phyloP scores from a whole-genome alignment of 2,113 vertebrate species.

The Atherinomorus stipes region DNA sequence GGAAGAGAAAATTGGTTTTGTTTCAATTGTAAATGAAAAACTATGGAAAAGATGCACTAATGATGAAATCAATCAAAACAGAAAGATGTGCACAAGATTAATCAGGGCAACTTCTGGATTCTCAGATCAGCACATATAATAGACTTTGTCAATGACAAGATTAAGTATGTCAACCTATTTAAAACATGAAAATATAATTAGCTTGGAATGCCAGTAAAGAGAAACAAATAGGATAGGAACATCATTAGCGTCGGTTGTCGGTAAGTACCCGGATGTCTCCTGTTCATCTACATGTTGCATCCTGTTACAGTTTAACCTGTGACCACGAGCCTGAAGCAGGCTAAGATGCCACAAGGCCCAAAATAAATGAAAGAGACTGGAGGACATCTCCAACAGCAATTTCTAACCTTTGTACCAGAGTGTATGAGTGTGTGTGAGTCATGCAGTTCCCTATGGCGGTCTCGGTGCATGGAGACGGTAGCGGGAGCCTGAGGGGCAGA shows the following conservation, averaged over 20 bases:
- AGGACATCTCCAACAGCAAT: slow-evolving; percentile 63
- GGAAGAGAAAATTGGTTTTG: neutral
- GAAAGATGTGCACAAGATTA: neutral
- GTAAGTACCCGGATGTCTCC: slow-evolving; percentile 21
- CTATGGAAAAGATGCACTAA: neutral
- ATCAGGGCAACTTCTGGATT: neutral
- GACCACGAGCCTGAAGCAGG: slow-evolving; percentile 40
- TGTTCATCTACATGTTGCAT: slow-evolving; percentile 36
- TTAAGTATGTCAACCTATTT: accelerated
- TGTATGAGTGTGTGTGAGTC: slow-evolving; percentile 32
- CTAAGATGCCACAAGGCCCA: slow-evolving; percentile 46
- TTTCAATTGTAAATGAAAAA: slow-evolving; percentile 6
- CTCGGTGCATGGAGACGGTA: slow-evolving; percentile 56
- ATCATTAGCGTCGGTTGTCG: neutral
- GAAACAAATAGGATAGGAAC: neutral
- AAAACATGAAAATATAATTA: neutral
- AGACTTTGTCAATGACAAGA: neutral
- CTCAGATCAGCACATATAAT: neutral
- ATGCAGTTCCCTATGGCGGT: slow-evolving; percentile 59
- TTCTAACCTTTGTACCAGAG: slow-evolving; percentile 69
- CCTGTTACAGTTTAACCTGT: slow-evolving; percentile 59
- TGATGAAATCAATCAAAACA: neutral
- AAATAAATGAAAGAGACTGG: slow-evolving; percentile 64
- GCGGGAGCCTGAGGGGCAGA: slow-evolving; percentile 70
- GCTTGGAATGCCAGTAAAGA: neutral